Conservation (phyloP, 1,140 invertebrate species). For the Sweltsa coloradensis region DNA sequence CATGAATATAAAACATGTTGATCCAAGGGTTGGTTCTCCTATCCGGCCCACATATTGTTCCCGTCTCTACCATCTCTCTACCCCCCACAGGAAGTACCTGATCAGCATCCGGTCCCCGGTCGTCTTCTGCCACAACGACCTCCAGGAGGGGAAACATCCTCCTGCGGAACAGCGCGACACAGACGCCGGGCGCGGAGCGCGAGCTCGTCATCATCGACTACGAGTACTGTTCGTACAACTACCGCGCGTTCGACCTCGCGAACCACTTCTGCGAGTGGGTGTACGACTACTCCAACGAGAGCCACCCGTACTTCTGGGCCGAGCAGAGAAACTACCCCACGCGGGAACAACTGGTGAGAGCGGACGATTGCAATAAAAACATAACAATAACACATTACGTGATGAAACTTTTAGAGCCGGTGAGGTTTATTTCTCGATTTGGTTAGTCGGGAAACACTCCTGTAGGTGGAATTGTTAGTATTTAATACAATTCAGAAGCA, state of each 20-base stretch:
- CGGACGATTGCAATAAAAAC: too few relatives aligned
- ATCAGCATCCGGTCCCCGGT: constrained; percentile 55
- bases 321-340: constrained; percentile 54
- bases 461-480: too few relatives aligned
- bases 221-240: constrained; percentile 90
- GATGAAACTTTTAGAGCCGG: too few relatives aligned
- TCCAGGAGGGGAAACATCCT: constrained; percentile 81
- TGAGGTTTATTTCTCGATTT: too few relatives aligned
- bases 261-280: constrained; percentile 95
- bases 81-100: constrained; percentile 30
- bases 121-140: constrained; percentile 94
- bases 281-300: constrained; percentile 72
- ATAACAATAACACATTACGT: too few relatives aligned
- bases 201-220: constrained; percentile 78
- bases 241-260: constrained; percentile 86
- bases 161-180: neutral
- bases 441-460: too few relatives aligned
- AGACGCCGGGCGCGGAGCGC: neutral
- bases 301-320: constrained; percentile 68
- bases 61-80: neutral
- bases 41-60: too few relatives aligned
- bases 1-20: too few relatives aligned
- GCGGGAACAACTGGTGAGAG: constrained; percentile 62
- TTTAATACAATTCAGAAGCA: too few relatives aligned
- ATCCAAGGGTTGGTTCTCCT: too few relatives aligned